Base-by-base conservation (phyloP, 2,113 vertebrate genomes). In the Channa argus region DNA sequence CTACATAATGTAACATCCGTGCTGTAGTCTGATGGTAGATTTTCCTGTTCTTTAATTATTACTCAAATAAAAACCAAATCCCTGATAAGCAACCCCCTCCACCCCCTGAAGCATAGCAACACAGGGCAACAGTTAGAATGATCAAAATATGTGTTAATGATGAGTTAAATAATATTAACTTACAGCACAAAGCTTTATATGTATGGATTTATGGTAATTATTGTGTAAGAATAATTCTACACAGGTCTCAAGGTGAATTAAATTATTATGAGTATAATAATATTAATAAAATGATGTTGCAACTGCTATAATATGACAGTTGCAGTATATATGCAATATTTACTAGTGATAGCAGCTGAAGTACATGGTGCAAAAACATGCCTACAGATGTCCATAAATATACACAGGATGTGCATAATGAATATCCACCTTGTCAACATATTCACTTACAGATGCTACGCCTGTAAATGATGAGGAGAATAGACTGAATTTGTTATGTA, bases 1-100 rank as follows among this genome's bases (percentile, higher is more conserved):
- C 39, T 41, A 7, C 39, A 24, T 10, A 33, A 6, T 71, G 47
- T 60, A 53, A 44, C 62, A 44, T 62, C 54, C 24, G 24, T 24
- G 24, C 24, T 24, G 24, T 24, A 14, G 43, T 43, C 34, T 68
- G 47, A 45, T 47, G n/a, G 6, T 11, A 63, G 44, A 70, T 77
- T 56, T 60, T 65, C 46, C 38, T 36, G 33, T 63, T 55, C 50
- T 49, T 64, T 82, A 73, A 78, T 83, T 71, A 81, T 69, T 50
- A 50, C 64, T 36, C 41, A 45, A 24, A 45, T 44, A 68, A 74
- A 71, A 38, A 34, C 0, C 44, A 77, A 79, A 71, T 63, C 64
- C 52, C 49, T 34, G 24, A 80, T 55, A 74, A 63, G 60, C 55
- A 71, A 36, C 65, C 0, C 52, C 45, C 49, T 8, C 0, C 44